Conservation (phyloP, 2,797 vertebrate species). For the Chiroxiphia lanceolata region DNA sequence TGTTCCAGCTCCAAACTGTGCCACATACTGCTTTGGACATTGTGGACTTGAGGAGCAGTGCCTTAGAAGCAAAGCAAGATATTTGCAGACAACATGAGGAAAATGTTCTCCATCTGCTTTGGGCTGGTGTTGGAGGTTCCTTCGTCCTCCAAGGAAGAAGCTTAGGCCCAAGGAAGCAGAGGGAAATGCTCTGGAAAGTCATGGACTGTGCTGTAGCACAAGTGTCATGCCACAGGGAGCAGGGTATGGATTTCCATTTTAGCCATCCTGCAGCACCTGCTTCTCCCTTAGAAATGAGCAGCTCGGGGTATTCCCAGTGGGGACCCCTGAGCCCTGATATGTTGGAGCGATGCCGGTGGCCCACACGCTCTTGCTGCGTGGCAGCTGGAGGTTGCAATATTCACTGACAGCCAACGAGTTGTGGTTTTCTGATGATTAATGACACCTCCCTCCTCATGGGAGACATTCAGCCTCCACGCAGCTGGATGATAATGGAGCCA, state of each 20-base stretch:
- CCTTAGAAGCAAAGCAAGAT: not conserved
- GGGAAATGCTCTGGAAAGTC: not conserved
- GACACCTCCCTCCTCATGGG: not conserved
- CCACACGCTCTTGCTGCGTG: not conserved
- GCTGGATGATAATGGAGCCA: not conserved
- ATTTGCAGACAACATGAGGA: not conserved
- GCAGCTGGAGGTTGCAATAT: constrained; percentile 41
- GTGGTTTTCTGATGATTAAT: constrained; percentile 46
- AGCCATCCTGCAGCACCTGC: not conserved
- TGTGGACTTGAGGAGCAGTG: accelerated
- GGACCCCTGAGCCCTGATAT: not conserved
- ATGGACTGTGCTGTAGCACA: not conserved
- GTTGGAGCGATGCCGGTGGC: not conserved
- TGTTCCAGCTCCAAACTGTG: not conserved
- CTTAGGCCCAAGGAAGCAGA: not conserved
- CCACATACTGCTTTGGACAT: not conserved
- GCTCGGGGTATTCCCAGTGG: accelerated
- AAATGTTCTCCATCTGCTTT: not conserved
- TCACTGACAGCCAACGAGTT: constrained; percentile 18
- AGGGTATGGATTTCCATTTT: not conserved
- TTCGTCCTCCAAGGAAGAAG: not conserved
- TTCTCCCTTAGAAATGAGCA: not conserved
- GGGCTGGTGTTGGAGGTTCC: not conserved
- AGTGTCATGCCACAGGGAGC: not conserved
- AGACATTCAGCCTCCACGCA: not conserved